Evolutionary conservation across 1,140 invertebrate genomes (phyloP), one percentile per base, ranked within the genome.

Genomic region (Aphidius ervi): DNA sequence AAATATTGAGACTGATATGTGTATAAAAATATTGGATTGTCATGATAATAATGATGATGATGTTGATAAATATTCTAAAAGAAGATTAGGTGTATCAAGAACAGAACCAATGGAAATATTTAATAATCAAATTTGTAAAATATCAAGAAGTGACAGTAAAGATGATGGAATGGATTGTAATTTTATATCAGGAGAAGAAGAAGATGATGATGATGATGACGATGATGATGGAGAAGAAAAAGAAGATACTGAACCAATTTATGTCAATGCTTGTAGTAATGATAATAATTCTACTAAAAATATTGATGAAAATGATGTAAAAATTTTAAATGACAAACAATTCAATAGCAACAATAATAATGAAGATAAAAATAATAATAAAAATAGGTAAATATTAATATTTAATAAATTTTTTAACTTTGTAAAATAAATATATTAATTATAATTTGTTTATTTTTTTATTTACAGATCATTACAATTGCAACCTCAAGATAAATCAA

Each of bases 401-500:
- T 23, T 55, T 10, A 40, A 56, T 61, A 43, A 43, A 56, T 46
- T 57, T 48, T 16, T 0, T 16, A 16, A 16, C 16, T 16, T 16
- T 16, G 1, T 23, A 55, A 41, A 43, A 8, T 10, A 48, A 61
- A 46, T 53, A 9, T n/a, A n/a, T n/a, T n/a, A n/a, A n/a, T n/a
- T n/a, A n/a, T n/a, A n/a, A n/a, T n/a, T n/a, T n/a, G n/a, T n/a
- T n/a, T n/a, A n/a, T n/a, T 31, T 3, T 62, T 53, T 55, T 8
- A 55, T 56, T 62, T 16, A 61, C 7, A 71, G 74, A 50, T 42
- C 58, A 9, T 56, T 56, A 7, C 83, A 83, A 76, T 82, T 86
- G 58, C 83, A 84, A 23, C 82, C 83, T 31, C 81, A 84, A 6
- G 81, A 82, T 46, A 80, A 80, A 58, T 82, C 63, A 5, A 69